Evolutionary conservation across 2,888 invertebrate genomes (phyloP).

Genomic region (Cataglyphis rosenhaueri): DNA sequence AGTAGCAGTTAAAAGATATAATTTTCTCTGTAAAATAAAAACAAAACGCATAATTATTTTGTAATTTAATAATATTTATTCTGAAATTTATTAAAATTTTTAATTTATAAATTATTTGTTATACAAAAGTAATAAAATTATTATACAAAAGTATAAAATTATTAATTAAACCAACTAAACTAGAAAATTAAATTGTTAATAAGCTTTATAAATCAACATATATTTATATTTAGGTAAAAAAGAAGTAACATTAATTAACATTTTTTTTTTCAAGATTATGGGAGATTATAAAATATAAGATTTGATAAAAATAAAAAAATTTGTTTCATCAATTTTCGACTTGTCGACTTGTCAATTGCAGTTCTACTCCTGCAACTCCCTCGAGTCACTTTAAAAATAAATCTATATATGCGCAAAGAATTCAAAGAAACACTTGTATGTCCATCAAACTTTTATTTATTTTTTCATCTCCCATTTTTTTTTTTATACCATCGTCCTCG

Average conservation of each 20-base stretch:
- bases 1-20: neutral
- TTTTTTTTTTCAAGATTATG: neutral
- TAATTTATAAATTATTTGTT: neutral
- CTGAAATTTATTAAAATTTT: neutral
- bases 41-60: neutral
- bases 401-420: constrained; percentile 13
- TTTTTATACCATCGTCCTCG: constrained; percentile 6
- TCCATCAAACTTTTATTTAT: constrained; percentile 40
- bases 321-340: neutral
- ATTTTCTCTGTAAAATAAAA: neutral
- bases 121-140: neutral
- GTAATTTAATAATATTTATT: neutral
- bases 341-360: neutral
- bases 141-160: neutral
- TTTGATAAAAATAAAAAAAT: neutral
- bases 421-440: constrained; percentile 16
- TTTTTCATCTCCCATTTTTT: neutral
- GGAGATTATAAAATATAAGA: neutral
- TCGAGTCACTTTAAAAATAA: constrained; percentile 10
- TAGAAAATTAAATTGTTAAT: neutral
- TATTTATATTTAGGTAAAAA: neutral
- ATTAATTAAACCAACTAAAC: neutral
- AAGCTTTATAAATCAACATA: neutral
- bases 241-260: neutral
- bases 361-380: neutral